Conservation (phyloP, 2,797 vertebrate genomes). For the Syngnathus acus region DNA sequence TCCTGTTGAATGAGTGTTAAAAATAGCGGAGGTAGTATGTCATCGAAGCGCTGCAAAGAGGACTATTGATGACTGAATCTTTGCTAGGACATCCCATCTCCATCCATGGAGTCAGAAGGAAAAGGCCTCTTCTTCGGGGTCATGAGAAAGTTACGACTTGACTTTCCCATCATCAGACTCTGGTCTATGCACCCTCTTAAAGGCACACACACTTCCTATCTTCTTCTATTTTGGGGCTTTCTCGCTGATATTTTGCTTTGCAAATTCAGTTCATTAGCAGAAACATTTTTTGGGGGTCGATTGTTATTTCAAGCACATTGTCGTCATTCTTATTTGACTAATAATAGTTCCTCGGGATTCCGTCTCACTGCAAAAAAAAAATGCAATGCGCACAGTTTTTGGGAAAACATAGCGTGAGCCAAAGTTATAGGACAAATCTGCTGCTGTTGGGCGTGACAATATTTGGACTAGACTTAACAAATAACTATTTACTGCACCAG, state of each 20-base stretch:
- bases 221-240: not conserved
- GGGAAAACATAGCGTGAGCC: not conserved
- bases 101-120: conserved; percentile 52
- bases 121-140: conserved; percentile 67
- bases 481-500: conserved; percentile 48
- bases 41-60: not conserved
- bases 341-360: not conserved
- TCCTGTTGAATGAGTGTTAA: not conserved
- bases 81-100: conserved; percentile 37
- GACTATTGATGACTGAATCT: conserved; percentile 15
- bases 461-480: conserved; percentile 8
- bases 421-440: not conserved
- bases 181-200: conserved; percentile 55
- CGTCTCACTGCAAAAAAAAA: not conserved
- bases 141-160: conserved; percentile 82
- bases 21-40: not conserved
- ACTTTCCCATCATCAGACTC: conserved; percentile 76
- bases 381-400: not conserved
- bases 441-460: too few relatives aligned
- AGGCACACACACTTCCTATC: conserved; percentile 41
- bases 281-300: not conserved
- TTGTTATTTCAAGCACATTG: not conserved
- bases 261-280: not conserved
- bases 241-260: not conserved
- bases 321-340: not conserved